These are phyloP conservation scores for Schizopygopsis pylzovi DNA, from an alignment of 2,797 vertebrate species.

Conservation along the genomic window DNA sequence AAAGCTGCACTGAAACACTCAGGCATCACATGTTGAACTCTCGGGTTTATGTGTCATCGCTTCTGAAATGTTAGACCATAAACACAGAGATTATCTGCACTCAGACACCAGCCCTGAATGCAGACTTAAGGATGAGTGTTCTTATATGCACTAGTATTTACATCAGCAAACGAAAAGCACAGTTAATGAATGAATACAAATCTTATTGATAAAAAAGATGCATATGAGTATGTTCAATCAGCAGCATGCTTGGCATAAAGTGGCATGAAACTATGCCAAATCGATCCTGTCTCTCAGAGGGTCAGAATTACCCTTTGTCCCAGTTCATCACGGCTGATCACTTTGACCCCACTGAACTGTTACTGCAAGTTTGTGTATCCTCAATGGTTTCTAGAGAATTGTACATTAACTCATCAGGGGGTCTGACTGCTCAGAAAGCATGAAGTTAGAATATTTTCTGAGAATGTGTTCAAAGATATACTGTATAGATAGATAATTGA, in stretches of 20 bases:
- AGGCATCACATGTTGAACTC: neutral
- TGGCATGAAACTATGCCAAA: neutral
- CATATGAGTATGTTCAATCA: neutral
- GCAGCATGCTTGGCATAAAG: neutral
- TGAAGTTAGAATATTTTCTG: neutral
- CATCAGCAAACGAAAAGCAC: neutral
- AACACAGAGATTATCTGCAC: neutral
- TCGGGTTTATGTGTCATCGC: neutral
- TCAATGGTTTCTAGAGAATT: slow-evolving; percentile 34
- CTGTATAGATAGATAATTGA: neutral
- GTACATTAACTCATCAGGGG: slow-evolving; percentile 30
- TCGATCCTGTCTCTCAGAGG: neutral
- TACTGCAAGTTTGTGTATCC: slow-evolving; percentile 34
- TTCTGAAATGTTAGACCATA: neutral
- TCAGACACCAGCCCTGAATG: slow-evolving; percentile 9
- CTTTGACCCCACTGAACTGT: slow-evolving; percentile 44
- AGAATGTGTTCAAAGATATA: neutral
- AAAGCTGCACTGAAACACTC: neutral
- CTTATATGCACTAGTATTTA: neutral
- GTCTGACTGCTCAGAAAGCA: slow-evolving; percentile 11
- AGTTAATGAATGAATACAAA: neutral
- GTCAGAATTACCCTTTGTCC: slow-evolving; percentile 15
- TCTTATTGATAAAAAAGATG: neutral
- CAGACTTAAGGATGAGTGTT: neutral
- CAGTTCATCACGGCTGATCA: slow-evolving; percentile 31